phyloP scores from a whole-genome alignment of 2,888 invertebrate genomes.

The Folsomia candida region DNA sequence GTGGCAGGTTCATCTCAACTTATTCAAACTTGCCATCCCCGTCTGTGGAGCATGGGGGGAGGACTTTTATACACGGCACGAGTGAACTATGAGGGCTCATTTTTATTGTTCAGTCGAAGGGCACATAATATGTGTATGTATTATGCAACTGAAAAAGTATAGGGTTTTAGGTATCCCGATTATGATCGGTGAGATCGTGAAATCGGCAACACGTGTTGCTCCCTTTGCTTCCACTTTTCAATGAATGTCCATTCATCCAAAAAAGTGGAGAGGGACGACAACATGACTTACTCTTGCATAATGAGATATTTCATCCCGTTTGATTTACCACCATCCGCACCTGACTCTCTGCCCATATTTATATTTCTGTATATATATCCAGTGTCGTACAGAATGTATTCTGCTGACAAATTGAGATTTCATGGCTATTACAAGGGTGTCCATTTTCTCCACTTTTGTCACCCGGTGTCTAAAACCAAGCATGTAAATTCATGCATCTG shows the following conservation, averaged over 20 bases:
- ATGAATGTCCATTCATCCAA: constrained; percentile 10
- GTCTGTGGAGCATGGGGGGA: no score
- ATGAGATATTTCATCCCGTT: constrained; percentile 2
- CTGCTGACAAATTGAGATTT: constrained; percentile 3
- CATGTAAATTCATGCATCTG: neutral
- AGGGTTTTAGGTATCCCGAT: constrained; percentile 26
- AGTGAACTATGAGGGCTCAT: constrained; percentile 11
- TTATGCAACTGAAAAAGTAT: neutral
- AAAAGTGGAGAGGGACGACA: neutral
- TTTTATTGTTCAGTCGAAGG: constrained; percentile 28
- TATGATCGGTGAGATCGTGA: constrained; percentile 39
- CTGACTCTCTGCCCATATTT: constrained; percentile 10
- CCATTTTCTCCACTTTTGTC: neutral
- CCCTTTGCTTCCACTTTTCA: constrained; percentile 26
- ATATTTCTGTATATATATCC: no score
- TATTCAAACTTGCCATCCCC: no score
- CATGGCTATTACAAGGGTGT: neutral
- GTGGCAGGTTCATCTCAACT: no score
- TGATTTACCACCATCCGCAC: constrained; percentile 6
- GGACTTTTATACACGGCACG: no score
- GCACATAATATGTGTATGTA: constrained; percentile 35
- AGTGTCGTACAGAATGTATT: neutral
- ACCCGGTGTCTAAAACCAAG: neutral
- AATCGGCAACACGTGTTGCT: constrained; percentile 50
- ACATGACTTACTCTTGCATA: constrained; percentile 36